Conservation (phyloP, 2,888 invertebrate species). For the Helleia helle region DNA sequence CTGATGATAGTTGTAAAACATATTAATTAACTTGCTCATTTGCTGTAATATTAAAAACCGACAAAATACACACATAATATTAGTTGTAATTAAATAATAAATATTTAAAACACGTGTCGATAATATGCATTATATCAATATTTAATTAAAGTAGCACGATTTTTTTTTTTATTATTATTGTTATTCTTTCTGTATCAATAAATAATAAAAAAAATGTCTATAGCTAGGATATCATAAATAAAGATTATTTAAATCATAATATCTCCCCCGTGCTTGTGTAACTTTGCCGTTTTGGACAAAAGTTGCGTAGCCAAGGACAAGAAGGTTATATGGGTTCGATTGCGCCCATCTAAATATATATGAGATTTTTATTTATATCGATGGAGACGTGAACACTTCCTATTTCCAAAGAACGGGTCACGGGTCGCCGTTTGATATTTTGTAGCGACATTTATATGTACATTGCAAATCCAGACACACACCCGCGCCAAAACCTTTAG, state of each 20-base stretch:
- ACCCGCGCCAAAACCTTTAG: conserved; percentile 29
- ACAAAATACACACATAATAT: too few species aligned
- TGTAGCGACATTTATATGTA: conserved; percentile 53
- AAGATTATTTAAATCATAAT: conserved; percentile 14
- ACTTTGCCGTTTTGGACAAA: conserved; percentile 8
- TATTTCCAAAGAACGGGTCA: conserved; percentile 47
- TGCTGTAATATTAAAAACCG: too few species aligned
- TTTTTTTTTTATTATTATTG: too few species aligned
- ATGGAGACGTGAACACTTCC: conserved; percentile 26
- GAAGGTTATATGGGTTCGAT: too few species aligned
- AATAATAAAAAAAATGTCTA: too few species aligned
- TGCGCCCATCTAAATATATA: neutral
- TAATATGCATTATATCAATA: too few species aligned
- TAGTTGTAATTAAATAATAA: too few species aligned
- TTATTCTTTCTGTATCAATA: too few species aligned
- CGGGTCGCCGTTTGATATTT: conserved; percentile 58
- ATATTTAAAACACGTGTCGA: too few species aligned
- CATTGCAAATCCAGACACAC: conserved; percentile 45
- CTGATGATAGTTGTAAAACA: too few species aligned
- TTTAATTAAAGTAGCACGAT: too few species aligned
- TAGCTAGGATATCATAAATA: conserved; percentile 12
- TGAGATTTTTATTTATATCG: conserved; percentile 4
- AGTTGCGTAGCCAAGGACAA: conserved; percentile 16
- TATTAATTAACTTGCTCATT: too few species aligned
- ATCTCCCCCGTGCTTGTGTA: conserved; percentile 9